Evolutionary conservation across 2,797 vertebrate genomes (phyloP), one percentile per base, ranked within the genome.

Genomic region (Enteromius anoplus): DNA sequence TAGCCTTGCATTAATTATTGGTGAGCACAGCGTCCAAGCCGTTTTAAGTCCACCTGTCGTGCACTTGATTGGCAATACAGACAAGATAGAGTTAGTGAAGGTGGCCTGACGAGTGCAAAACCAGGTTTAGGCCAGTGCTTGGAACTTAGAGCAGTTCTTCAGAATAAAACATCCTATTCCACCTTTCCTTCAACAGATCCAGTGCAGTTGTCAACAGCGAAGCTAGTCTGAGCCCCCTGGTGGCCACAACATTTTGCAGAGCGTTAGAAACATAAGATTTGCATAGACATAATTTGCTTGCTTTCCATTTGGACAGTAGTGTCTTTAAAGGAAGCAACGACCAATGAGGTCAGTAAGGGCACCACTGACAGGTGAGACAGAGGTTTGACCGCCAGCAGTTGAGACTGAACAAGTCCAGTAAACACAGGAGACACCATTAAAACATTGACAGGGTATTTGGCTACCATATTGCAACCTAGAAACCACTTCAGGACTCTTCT

Each of bases 241-340:
- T 76, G 40, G 64, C 53, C 42, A 70, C 19, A 40, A 47, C 51
- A 42, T 49, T 78, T 75, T 49, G 68, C 34, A 4, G 10, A 53
- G 26, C 21, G 45, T 40, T 14, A 29, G 37, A 32, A 58, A n/a
- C 47, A 34, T 19, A 26, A 55, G 32, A 68, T 51, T 88, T 88
- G 86, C 88, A 88, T 83, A 88, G 88, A 85, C 40, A 34, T 32
- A 11, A 45, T 53, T 68, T 51, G 77, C 62, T 78, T 69, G 60
- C 68, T 53, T 76, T 70, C 65, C n/a, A 68, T 78, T 66, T 75
- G 70, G 58, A 76, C 19, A 71, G 80, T 42, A 42, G 70, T 78
- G 75, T 62, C 75, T 53, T 55, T 40, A 32, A 49, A 83, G 70
- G 62, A 85, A 83, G 75, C 53, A 75, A 51, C 10, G 32, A 71